Base-by-base conservation (phyloP, 2,113 vertebrate species). In the Oryzias melastigma region DNA sequence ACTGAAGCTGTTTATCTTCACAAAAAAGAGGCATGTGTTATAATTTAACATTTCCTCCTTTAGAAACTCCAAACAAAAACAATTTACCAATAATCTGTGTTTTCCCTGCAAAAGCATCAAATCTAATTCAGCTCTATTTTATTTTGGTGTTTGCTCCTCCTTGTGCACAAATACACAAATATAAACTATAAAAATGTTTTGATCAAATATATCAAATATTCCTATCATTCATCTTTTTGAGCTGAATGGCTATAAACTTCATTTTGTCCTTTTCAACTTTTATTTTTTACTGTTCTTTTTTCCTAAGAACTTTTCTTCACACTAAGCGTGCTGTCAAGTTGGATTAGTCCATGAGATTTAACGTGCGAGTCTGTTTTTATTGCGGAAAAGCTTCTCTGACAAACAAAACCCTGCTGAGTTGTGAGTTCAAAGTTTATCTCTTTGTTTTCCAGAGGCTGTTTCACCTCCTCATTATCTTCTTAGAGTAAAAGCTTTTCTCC, bases 381-480 rank as follows among this genome's bases (percentile, higher is more conserved):
- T 50, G 64, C 54, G 70, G 58, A 48, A 61, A 59, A 18, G 51
- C 27, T 49, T 63, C 77, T 69, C 78, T 67, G 78, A 78, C 65
- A 84, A 69, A 73, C 63, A 81, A 75, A 78, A 62, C 35, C 71
- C 70, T 64, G 68, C 68, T 58, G 77, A 75, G 65, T 72, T 58
- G 77, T 58, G 56, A 48, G 77, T 81, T 81, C 71, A 75, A 67
- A 81, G 81, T 78, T 75, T 64, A 75, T 70, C 67, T 44, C 44
- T 75, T 75, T 69, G 27, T 58, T 75, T 74, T 55, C 54, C 35
- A 51, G 51, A 44, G 64, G 18, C 67, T 5, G 35, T 12, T 62
- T 79, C 47, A 41, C 3, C 24, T 16, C 46, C 40, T 6, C 40
- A 71, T 68, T 71, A 60, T 65, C 64, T 71, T 64, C 71, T 54